A percentile compares a stretch with the other conserved stretches of the same genome.
Conservation (phyloP, 2,888 invertebrate species). For the Netelia virgata region DNA sequence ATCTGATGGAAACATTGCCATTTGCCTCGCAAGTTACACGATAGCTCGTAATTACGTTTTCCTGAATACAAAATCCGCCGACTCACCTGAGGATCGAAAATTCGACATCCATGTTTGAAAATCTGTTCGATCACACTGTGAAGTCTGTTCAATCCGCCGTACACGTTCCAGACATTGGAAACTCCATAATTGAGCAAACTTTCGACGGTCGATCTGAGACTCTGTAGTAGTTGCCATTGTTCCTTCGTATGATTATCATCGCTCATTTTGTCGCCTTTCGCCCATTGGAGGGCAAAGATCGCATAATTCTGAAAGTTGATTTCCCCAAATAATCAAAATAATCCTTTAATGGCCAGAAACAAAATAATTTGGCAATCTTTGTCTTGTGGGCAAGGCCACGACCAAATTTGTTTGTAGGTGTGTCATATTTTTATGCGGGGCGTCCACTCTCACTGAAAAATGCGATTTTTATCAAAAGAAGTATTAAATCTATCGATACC, state of each 20-base stretch:
- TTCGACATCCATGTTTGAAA: slow-evolving; percentile 87
- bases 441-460: neutral
- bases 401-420: neutral
- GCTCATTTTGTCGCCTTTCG: slow-evolving; percentile 66
- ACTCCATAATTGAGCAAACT: slow-evolving; percentile 86
- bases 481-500: neutral
- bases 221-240: slow-evolving; percentile 86
- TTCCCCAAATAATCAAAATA: neutral
- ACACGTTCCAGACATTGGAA: slow-evolving; percentile 88
- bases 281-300: neutral
- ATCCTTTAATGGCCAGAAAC: neutral
- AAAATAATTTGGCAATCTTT: neutral
- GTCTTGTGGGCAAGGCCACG: neutral
- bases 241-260: slow-evolving; percentile 78
- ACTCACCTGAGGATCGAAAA: slow-evolving; percentile 83
- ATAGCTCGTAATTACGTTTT: neutral
- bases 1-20: neutral
- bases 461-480: neutral
- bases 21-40: neutral
- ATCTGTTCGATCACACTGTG: slow-evolving; percentile 86
- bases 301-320: slow-evolving; percentile 30
- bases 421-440: neutral
- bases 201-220: slow-evolving; percentile 87
- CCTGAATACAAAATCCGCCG: neutral
- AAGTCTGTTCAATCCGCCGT: slow-evolving; percentile 87